These are phyloP conservation scores for Molossus alvarezi DNA, from an alignment of 2,797 vertebrate species.

Conservation along the genomic window DNA sequence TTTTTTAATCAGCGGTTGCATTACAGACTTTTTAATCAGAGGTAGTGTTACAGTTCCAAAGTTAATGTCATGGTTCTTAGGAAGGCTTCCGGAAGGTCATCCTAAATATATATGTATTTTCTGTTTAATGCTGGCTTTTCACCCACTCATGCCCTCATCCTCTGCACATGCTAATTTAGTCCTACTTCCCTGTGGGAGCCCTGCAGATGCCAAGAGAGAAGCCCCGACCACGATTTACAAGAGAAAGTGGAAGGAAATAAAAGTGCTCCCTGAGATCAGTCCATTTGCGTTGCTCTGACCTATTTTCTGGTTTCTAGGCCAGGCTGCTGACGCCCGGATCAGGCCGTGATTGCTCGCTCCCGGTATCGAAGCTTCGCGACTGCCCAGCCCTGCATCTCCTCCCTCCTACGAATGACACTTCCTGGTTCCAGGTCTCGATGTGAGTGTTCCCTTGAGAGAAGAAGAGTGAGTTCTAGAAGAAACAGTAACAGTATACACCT, in stretches of 20 bases:
- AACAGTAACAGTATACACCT: not conserved
- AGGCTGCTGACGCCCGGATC: slow-evolving; percentile 1
- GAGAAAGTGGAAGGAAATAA: slow-evolving; percentile 76
- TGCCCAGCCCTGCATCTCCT: not conserved
- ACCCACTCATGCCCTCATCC: slow-evolving; percentile 74
- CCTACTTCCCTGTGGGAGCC: slow-evolving; percentile 30
- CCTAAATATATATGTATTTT: slow-evolving; percentile 81
- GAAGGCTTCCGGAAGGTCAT: slow-evolving; percentile 69
- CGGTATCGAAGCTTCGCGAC: not conserved
- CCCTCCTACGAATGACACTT: not conserved
- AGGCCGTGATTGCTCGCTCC: not conserved
- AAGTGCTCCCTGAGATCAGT: slow-evolving; percentile 77
- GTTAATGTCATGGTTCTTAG: slow-evolving; percentile 67
- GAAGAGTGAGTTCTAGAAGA: not conserved
- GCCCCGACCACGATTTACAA: slow-evolving; percentile 60
- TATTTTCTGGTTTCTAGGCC: slow-evolving; percentile 86
- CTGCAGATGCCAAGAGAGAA: slow-evolving; percentile 36
- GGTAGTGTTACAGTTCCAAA: slow-evolving; percentile 52
- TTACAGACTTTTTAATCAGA: slow-evolving; percentile 67
- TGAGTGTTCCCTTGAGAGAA: not conserved
- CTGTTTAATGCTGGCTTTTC: slow-evolving; percentile 78
- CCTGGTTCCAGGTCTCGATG: not conserved
- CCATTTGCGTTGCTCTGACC: slow-evolving; percentile 77
- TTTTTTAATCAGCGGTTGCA: slow-evolving; percentile 71
- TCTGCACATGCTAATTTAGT: slow-evolving; percentile 83